Conservation (phyloP, 2,113 vertebrate genomes). For the Platichthys stellatus region DNA sequence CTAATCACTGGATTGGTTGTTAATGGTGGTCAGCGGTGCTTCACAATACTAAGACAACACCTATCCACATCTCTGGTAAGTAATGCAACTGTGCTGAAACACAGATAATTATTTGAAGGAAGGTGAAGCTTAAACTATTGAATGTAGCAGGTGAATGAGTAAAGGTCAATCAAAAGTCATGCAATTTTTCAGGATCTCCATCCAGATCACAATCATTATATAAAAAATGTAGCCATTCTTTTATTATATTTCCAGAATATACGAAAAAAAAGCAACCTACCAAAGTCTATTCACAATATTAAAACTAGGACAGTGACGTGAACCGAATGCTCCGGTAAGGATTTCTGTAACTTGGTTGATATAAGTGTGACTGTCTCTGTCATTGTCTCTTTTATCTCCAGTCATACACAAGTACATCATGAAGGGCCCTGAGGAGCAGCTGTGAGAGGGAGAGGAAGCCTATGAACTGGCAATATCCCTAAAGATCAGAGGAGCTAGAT, state of each 20-base stretch:
- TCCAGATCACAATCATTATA: too few relatives aligned
- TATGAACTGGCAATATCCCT: neutral
- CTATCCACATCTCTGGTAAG: conserved; percentile 29
- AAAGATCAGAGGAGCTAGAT: neutral
- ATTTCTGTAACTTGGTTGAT: neutral
- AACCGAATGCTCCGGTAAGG: too few relatives aligned
- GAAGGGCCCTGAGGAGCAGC: neutral
- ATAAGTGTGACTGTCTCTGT: neutral
- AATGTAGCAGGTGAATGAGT: neutral
- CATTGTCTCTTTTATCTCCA: conserved; percentile 9
- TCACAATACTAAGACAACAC: neutral
- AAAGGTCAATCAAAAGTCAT: neutral
- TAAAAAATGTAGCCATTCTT: too few relatives aligned
- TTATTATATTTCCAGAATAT: too few relatives aligned
- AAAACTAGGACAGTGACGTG: too few relatives aligned
- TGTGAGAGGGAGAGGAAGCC: neutral
- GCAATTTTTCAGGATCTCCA: too few relatives aligned
- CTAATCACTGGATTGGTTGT: conserved; percentile 19
- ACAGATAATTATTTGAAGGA: neutral
- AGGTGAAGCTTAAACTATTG: neutral
- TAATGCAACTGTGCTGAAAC: neutral
- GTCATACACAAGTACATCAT: neutral
- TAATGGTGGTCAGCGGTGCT: conserved; percentile 1
- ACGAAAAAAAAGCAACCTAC: too few relatives aligned
- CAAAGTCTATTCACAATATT: too few relatives aligned